Evolutionary conservation across 1,140 invertebrate genomes (phyloP), one percentile per base, ranked within the genome.

Genomic region (Atta cephalotes): DNA sequence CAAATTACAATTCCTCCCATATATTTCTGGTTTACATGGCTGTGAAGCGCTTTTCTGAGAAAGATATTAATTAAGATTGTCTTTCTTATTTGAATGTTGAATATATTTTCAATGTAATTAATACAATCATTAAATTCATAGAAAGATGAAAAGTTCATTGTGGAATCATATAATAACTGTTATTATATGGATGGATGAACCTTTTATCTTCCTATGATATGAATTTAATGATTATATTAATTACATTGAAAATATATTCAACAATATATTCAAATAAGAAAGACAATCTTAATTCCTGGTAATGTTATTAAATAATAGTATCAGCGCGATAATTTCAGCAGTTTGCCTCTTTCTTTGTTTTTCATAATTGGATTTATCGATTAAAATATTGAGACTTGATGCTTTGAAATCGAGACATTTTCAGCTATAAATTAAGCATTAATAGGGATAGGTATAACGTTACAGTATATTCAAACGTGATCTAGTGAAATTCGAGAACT

Each of bases 341-440:
- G 10, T 56, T 31, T 31, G 4, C n/a, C 3, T 4, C 16, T 60
- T 62, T 21, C 1, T 31, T 56, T 21, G 21, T 31, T 21, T 31
- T 18, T 56, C 7, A 1, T 84, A 84, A 84, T 84, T 84, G 45
- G 14, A 76, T 84, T 84, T 84, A 84, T 84, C 45, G 45, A 84
- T 63, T 35, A 84, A 62, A 12, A 28, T 14, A 49, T 62, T 25
- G 68, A n/a, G 35, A n/a, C 10, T 21, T 45, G 39, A 82, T 31
- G 80, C 18, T 74, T 21, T 51, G 80, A 74, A 84, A 84, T 84
- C 56, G 39, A 63, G 70, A 74, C n/a, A 56, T 76, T 76, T 39
- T 60, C 25, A 25, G 9, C 9, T 62, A 62, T 84, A 84, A 84
- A 84, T 84, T 76, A 74, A 9, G 25, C 28, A 76, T 84, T 84